Conservation (phyloP, 2,888 invertebrate species). For the Cetonia aurata region DNA sequence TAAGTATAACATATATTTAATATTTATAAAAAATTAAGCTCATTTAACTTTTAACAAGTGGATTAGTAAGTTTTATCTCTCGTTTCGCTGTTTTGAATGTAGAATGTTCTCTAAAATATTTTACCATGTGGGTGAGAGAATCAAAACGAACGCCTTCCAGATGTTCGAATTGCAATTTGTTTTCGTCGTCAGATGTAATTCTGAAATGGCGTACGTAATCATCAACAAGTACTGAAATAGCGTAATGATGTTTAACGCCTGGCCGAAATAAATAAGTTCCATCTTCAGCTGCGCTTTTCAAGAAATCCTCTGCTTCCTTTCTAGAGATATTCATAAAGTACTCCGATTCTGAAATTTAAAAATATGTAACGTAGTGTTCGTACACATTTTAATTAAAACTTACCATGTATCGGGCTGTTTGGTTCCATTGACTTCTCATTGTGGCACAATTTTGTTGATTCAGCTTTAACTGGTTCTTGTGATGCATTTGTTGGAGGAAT, state of each 20-base stretch:
- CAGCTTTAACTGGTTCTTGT: no score
- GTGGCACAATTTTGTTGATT: no score
- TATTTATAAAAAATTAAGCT: neutral
- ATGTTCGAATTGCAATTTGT: constrained; percentile 5
- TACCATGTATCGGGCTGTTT: no score
- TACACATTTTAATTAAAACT: no score
- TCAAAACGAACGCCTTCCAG: neutral
- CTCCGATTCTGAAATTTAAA: no score
- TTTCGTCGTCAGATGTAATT: neutral
- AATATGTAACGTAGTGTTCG: neutral
- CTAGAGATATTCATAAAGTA: no score
- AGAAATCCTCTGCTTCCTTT: no score
- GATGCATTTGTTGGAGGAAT: no score
- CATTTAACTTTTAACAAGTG: neutral
- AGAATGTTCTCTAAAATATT: neutral
- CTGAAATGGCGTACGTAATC: constrained; percentile 9
- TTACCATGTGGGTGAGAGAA: constrained; percentile 2
- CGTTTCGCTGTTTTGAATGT: neutral
- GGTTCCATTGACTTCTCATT: no score
- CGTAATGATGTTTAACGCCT: neutral
- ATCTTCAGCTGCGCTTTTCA: neutral
- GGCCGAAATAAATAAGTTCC: constrained; percentile 12
- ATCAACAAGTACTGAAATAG: neutral
- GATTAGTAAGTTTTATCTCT: neutral
- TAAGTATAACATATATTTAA: neutral